Evolutionary conservation across 2,113 vertebrate species (phyloP).

Genomic region (Numenius arquata): DNA sequence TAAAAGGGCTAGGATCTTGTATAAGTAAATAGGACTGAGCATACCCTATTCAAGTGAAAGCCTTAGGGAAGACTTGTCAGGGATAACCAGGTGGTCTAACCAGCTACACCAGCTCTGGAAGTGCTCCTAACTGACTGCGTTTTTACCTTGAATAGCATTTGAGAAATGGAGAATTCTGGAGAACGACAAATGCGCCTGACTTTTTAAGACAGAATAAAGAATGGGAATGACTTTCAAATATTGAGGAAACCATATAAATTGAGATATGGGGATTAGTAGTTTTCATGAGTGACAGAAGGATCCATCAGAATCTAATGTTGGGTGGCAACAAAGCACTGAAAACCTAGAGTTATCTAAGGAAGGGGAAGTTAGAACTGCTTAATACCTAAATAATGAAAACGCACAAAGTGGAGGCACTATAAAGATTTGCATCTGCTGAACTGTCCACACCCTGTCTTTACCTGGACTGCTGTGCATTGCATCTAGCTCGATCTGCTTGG

Average conservation of each 20-base stretch:
- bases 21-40: background rate
- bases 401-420: background rate
- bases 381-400: background rate
- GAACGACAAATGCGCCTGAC: accelerated
- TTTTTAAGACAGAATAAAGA: background rate
- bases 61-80: background rate
- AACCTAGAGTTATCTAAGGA: background rate
- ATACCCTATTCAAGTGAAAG: background rate
- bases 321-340: background rate
- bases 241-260: background rate
- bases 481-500: background rate
- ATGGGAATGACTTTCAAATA: background rate
- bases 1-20: background rate
- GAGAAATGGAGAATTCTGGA: background rate
- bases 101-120: background rate
- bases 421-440: background rate
- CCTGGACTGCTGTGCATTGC: background rate
- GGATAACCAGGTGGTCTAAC: background rate
- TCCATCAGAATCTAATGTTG: background rate
- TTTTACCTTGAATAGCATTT: background rate
- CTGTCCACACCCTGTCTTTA: background rate
- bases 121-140: background rate
- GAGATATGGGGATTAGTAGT: background rate
- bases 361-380: background rate
- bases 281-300: background rate